phyloP scores from a whole-genome alignment of 2,113 vertebrate genomes.

The Gavia stellata region DNA sequence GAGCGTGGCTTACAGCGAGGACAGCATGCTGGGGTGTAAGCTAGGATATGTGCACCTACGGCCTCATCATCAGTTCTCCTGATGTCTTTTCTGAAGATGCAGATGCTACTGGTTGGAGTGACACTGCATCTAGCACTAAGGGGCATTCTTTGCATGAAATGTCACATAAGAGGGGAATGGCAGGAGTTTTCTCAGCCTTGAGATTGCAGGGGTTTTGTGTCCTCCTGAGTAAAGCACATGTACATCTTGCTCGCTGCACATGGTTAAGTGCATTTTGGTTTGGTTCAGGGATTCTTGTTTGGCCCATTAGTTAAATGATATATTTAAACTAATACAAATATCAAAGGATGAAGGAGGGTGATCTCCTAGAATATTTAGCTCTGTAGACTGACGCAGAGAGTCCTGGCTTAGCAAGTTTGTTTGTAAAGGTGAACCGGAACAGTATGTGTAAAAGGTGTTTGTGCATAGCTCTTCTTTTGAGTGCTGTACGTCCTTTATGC shows the following conservation, averaged over 20 bases:
- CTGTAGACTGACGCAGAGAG: neutral
- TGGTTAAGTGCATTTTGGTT: neutral
- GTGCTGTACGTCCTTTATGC: neutral
- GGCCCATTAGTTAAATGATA: neutral
- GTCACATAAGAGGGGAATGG: neutral
- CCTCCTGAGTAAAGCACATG: neutral
- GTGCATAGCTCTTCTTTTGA: neutral
- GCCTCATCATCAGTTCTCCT: neutral
- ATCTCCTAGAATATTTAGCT: neutral
- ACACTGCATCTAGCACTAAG: neutral
- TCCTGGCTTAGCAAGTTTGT: neutral
- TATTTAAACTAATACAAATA: neutral
- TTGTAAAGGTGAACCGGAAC: neutral
- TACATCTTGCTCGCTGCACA: no score
- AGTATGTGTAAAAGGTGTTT: neutral
- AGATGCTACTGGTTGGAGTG: neutral
- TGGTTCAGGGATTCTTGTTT: neutral
- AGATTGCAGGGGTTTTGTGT: neutral
- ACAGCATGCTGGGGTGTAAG: neutral
- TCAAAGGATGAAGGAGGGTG: neutral
- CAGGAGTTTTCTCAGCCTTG: neutral
- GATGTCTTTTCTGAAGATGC: neutral
- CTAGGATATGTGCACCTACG: no score
- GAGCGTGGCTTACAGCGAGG: neutral
- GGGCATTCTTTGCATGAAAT: neutral